phyloP scores from a whole-genome alignment of 2,113 vertebrate genomes.

The Dunckerocampus dactyliophorus region DNA sequence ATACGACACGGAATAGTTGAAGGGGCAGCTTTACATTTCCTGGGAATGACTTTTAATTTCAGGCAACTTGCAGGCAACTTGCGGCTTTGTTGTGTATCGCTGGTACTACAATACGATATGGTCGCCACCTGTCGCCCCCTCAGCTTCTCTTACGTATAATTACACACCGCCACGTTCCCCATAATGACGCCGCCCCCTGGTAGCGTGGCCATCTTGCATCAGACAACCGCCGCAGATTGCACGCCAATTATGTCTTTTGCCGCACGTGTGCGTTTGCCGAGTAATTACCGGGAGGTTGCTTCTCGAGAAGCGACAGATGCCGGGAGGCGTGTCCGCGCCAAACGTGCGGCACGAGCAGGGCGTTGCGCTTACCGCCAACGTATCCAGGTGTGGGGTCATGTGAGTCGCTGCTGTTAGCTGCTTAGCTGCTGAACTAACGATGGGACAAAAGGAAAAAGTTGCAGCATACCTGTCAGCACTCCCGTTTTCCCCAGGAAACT shows the following conservation, averaged over 20 bases:
- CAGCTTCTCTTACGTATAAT: conserved; percentile 59
- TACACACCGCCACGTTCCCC: conserved; percentile 33
- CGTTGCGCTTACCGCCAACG: too few species aligned
- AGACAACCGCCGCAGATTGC: conserved; percentile 51
- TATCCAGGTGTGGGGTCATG: not conserved
- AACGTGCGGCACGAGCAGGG: not conserved
- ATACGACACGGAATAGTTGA: too few species aligned
- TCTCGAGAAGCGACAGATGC: conserved; percentile 1
- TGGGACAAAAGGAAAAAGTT: too few species aligned
- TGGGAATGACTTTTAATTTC: too few species aligned
- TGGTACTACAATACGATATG: conserved; percentile 23
- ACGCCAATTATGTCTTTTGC: conserved; percentile 23
- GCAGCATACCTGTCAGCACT: too few species aligned
- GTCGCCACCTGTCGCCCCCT: conserved; percentile 46
- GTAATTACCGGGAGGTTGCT: conserved; percentile 22
- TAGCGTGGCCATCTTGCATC: conserved; percentile 51
- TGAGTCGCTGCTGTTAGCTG: not conserved
- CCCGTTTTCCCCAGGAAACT: too few species aligned
- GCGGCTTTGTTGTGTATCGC: conserved; percentile 12
- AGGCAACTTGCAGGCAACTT: conserved; percentile 1
- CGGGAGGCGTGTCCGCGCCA: conserved; percentile 31
- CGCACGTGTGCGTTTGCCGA: conserved; percentile 24
- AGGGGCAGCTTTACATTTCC: too few species aligned
- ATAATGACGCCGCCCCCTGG: conserved; percentile 45
- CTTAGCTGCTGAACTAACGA: not conserved